These are phyloP conservation scores for Melanerpes aurifrons DNA, from an alignment of 2,113 vertebrate genomes.

Conservation along the genomic window DNA sequence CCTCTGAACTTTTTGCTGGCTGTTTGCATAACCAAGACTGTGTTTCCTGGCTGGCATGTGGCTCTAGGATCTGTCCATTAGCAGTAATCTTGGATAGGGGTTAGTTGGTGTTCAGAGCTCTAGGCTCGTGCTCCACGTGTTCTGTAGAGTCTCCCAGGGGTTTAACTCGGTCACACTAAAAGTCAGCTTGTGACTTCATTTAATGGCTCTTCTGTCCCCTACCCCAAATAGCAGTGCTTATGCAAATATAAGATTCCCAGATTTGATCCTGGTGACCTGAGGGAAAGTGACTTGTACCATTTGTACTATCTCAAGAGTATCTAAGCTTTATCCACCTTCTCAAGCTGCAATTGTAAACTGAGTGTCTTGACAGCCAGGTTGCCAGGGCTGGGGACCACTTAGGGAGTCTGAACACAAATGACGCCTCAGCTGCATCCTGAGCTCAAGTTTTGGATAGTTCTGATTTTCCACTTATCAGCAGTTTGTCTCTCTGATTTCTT, in stretches of 20 bases:
- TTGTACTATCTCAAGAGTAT: not conserved
- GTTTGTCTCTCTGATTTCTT: not conserved
- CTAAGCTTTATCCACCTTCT: not conserved
- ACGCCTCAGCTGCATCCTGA: not conserved
- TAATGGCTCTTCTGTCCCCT: not conserved
- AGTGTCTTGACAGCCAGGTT: not conserved
- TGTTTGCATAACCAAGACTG: slow-evolving; percentile 31
- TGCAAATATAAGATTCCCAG: not conserved
- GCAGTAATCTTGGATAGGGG: not conserved
- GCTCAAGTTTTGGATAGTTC: not conserved
- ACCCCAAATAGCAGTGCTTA: not conserved
- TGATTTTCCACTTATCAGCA: not conserved
- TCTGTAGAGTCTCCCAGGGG: not conserved
- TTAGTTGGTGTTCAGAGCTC: not conserved
- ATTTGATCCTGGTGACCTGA: not conserved
- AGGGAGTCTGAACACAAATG: not conserved
- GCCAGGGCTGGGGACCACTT: not conserved
- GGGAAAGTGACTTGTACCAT: not conserved
- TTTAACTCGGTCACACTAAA: not conserved
- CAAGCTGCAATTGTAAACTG: not conserved
- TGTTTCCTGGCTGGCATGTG: slow-evolving; percentile 16
- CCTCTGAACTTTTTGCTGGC: slow-evolving; percentile 23
- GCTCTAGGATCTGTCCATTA: slow-evolving; percentile 30
- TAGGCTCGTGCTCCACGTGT: not conserved
- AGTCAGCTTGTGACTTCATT: not conserved